Conservation (phyloP, 2,888 invertebrate species). For the Lasius platythorax region DNA sequence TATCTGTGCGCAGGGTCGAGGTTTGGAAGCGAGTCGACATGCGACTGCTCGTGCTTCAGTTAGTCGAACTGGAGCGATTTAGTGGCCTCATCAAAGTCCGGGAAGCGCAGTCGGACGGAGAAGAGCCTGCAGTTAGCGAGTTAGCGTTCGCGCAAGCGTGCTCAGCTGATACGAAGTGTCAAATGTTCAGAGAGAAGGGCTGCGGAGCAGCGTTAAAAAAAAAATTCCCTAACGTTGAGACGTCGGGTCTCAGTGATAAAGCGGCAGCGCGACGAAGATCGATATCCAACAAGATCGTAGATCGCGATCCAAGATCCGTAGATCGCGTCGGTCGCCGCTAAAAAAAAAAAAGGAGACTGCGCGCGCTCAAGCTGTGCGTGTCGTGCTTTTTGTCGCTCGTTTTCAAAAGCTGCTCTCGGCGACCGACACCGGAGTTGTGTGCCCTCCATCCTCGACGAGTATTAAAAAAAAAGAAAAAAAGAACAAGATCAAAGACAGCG, state of each 20-base stretch:
- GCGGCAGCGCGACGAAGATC: slow-evolving; percentile 6
- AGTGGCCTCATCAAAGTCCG: not conserved
- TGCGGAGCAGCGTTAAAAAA: not conserved
- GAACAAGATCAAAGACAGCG: slow-evolving; percentile 5
- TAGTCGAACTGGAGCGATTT: not conserved
- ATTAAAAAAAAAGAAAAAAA: slow-evolving; percentile 14
- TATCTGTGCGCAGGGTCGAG: slow-evolving; percentile 30
- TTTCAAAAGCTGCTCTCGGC: slow-evolving; percentile 29
- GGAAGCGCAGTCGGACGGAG: slow-evolving; percentile 6
- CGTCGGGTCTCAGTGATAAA: not conserved
- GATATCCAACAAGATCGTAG: not conserved
- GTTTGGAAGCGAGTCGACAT: slow-evolving; percentile 14
- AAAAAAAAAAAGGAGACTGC: slow-evolving; percentile 16
- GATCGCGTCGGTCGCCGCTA: not conserved
- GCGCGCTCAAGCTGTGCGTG: slow-evolving; percentile 30
- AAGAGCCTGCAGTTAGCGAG: not conserved
- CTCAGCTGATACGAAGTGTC: not conserved
- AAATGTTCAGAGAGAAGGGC: not conserved
- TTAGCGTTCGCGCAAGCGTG: slow-evolving; percentile 22
- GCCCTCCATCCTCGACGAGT: not conserved
- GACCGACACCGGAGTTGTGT: not conserved
- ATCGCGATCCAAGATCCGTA: not conserved
- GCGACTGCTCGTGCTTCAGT: not conserved
- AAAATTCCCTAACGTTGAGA: not conserved
- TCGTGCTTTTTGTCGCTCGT: not conserved